Conservation (phyloP, 1,140 invertebrate genomes). For the Araneus ventricosus region DNA sequence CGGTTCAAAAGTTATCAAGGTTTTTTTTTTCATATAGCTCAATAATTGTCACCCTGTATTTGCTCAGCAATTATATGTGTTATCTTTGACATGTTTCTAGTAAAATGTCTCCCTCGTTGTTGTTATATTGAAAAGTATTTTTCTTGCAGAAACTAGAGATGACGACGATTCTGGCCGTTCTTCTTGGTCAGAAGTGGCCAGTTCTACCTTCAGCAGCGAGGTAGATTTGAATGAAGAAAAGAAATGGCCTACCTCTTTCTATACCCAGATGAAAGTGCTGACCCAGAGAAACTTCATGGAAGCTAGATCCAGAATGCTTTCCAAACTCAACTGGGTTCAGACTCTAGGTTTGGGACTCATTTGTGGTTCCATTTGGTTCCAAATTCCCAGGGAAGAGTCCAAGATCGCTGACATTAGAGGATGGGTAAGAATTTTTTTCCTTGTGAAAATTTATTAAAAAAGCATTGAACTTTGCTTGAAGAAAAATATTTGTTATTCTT, state of each 20-base stretch:
- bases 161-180: constrained; percentile 85
- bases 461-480: no score
- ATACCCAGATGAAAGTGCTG: constrained; percentile 89
- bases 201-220: constrained; percentile 82
- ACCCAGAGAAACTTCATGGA: constrained; percentile 90
- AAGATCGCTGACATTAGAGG: constrained; percentile 90
- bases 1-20: no score
- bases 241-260: constrained; percentile 89
- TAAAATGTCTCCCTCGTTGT: no score
- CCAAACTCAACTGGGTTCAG: constrained; percentile 90
- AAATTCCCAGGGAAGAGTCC: constrained; percentile 87
- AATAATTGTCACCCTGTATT: no score
- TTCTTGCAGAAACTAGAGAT: constrained; percentile 78
- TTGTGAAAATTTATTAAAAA: no score
- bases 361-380: constrained; percentile 90
- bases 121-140: background rate
- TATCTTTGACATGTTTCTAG: no score
- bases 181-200: constrained; percentile 85
- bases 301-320: constrained; percentile 88
- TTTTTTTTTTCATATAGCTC: no score
- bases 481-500: no score
- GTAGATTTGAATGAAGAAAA: constrained; percentile 74
- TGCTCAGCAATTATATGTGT: no score
- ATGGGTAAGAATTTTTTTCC: constrained; percentile 82
- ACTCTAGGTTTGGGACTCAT: constrained; percentile 87